Evolutionary conservation across 2,888 invertebrate species (phyloP).

Genomic region (Nasonovia ribisnigri): DNA sequence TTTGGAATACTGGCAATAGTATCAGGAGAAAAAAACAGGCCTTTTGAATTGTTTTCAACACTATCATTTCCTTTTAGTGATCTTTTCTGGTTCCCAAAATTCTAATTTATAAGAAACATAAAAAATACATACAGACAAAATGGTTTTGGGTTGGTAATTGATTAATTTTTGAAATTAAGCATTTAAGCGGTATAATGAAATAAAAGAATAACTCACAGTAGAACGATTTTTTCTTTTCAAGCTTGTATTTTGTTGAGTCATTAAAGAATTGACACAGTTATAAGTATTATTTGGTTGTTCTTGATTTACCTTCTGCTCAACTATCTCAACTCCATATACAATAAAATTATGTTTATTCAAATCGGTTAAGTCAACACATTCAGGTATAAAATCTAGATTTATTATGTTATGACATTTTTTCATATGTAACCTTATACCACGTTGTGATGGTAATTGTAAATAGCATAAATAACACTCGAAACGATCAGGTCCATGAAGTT

Average conservation of each 20-base stretch:
- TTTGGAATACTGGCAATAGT: slow-evolving; percentile 75
- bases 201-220: slow-evolving; percentile 32
- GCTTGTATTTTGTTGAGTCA: neutral
- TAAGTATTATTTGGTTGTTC: neutral
- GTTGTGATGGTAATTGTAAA: neutral
- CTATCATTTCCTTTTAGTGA: neutral
- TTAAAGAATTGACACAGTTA: neutral
- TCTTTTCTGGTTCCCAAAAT: neutral
- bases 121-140: neutral
- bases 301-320: neutral
- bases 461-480: slow-evolving; percentile 61
- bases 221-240: slow-evolving; percentile 41
- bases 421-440: slow-evolving; percentile 56
- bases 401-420: slow-evolving; percentile 27
- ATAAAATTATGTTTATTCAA: slow-evolving; percentile 26
- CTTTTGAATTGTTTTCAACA: slow-evolving; percentile 19
- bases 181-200: neutral
- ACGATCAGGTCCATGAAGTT: slow-evolving; percentile 60
- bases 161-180: neutral
- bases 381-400: slow-evolving; percentile 44
- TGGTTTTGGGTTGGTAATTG: neutral
- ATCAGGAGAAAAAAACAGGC: slow-evolving; percentile 32
- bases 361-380: neutral
- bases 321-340: neutral
- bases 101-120: slow-evolving; percentile 29